A percentile compares a stretch with the other conserved stretches of the same genome.
Conservation (phyloP, 2,797 vertebrate species). For the Anabas testudineus region DNA sequence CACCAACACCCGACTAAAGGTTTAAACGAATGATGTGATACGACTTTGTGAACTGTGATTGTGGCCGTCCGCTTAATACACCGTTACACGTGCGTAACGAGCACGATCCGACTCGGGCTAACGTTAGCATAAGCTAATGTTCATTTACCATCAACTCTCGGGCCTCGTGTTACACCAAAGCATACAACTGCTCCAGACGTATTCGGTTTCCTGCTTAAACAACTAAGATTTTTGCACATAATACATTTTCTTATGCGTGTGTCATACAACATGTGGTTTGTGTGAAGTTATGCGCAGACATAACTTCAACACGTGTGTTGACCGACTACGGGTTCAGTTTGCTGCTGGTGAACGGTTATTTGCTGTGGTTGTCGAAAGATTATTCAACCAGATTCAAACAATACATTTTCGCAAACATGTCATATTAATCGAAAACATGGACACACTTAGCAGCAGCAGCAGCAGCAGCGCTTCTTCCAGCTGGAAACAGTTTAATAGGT, state of each 20-base stretch:
- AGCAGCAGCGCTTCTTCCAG: rapidly evolving
- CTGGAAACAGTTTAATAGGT: rapidly evolving
- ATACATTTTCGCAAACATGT: no score
- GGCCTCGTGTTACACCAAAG: background rate
- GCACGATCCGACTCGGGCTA: background rate
- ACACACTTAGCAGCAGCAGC: background rate
- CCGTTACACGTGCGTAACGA: no score
- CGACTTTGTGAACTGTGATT: background rate
- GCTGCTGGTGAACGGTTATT: background rate
- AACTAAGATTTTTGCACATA: no score
- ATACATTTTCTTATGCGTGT: background rate
- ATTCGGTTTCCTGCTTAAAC: background rate
- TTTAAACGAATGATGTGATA: background rate
- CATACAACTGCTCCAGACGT: background rate
- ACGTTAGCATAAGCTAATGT: background rate
- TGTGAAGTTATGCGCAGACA: background rate
- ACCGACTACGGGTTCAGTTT: background rate
- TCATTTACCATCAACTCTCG: no score
- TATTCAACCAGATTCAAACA: no score
- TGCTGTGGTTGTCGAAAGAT: no score
- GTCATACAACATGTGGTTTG: background rate
- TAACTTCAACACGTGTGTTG: background rate
- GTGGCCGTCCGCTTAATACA: background rate
- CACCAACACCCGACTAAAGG: no score
- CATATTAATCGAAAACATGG: no score